Evolutionary conservation across 2,797 vertebrate species (phyloP), one percentile per base, ranked within the genome.

Genomic region (Onychomys torridus): DNA sequence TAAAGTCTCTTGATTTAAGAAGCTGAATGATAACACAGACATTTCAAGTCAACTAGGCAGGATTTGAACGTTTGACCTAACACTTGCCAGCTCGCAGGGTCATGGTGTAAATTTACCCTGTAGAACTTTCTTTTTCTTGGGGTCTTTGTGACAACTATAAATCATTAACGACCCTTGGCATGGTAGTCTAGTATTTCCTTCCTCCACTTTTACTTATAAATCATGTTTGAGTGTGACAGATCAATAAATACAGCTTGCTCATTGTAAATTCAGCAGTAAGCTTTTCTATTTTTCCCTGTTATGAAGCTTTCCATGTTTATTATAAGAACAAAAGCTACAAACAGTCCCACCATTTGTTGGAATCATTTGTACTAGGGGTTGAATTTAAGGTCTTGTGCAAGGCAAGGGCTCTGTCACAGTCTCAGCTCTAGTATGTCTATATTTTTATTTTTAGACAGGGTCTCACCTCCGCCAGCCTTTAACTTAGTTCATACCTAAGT

Each of bases 181-280:
- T 13, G 40, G 32, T 63, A 86, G 55, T 65, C 43, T 92, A 25
- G 9, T 76, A 32, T 43, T 87, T 29, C 75, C 75, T 55, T 17
- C 25, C 5, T 27, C 75, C 0, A 25, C 16, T 92, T 79, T 91
- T 89, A 69, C 73, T 40, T 89, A 37, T 75, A 29, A 96, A 79
- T 94, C 92, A 78, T 78, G 29, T 77, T 86, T 93, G 34, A 11
- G 10, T 85, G 1, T 78, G 55, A 76, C 19, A 65, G 49, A 52
- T 75, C 27, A 96, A 8, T 92, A 83, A 69, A 86, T 23, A 57
- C 1, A 91, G 77, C 25, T 90, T 95, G 29, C 73, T 92, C 91
- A 81, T 89, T 76, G 92, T 86, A 85, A 89, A 37, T 69, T 86
- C 40, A 91, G 79, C 90, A 89, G n/a, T 89, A 78, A 93, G 59